Evolutionary conservation across 92 coral and sea anemone genomes (phyloP).

Genomic region (Blastomussa wellsi): DNA sequence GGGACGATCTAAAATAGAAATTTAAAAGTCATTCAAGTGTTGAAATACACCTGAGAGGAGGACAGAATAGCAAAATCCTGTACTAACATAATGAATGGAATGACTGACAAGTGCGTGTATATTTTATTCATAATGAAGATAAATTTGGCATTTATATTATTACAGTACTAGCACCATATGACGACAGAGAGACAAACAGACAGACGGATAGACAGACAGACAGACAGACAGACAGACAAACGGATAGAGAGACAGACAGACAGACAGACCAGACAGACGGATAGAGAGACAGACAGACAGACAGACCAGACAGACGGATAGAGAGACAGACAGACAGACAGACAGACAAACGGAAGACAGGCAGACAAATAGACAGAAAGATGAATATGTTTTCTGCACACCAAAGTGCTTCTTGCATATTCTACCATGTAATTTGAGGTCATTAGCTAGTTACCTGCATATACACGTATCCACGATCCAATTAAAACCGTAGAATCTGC

Average conservation of each 20-base stretch:
- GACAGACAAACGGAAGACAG: neutral
- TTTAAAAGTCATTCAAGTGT: neutral
- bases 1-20: conserved; percentile 58
- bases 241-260: conserved; percentile 2
- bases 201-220: neutral
- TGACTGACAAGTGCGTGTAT: neutral
- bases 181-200: neutral
- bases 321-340: neutral
- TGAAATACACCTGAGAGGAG: neutral
- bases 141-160: neutral
- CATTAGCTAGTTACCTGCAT: neutral
- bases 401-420: neutral
- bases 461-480: neutral
- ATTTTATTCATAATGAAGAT: no score
- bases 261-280: conserved; percentile 20
- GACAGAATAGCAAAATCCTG: no score
- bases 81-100: no score
- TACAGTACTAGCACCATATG: neutral
- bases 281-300: neutral
- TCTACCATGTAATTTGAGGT: neutral
- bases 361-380: conserved; percentile 11
- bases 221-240: neutral
- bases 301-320: neutral
- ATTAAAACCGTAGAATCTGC: neutral
- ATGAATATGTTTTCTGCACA: no score